Evolutionary conservation across 2,113 vertebrate species (phyloP).

Genomic region (Rhombomys opimus): DNA sequence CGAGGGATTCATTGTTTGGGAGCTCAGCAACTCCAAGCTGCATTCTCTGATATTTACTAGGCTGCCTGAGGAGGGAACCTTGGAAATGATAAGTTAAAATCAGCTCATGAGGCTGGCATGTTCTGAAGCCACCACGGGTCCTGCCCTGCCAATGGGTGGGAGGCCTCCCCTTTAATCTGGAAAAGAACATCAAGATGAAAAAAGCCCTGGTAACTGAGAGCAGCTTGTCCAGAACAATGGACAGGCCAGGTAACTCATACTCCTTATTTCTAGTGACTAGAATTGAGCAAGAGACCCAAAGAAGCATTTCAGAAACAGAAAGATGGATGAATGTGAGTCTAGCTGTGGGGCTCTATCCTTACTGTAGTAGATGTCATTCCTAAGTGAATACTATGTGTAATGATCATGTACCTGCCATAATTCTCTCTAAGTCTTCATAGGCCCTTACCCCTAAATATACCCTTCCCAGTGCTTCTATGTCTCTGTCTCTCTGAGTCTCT

Average conservation of each 20-base stretch:
- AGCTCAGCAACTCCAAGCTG: not conserved
- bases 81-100: not conserved
- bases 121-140: no score
- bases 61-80: not conserved
- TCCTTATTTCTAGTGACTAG: not conserved
- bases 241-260: not conserved
- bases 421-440: not conserved
- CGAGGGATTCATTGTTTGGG: not conserved
- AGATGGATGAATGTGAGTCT: not conserved
- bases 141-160: not conserved
- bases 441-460: not conserved
- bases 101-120: not conserved
- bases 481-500: not conserved
- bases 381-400: not conserved
- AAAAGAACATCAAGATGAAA: not conserved
- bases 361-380: not conserved
- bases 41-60: not conserved
- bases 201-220: not conserved
- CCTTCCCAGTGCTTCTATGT: not conserved
- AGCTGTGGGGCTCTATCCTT: not conserved
- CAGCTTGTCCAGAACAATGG: not conserved
- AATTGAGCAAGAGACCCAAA: not conserved
- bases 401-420: not conserved
- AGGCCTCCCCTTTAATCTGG: not conserved
- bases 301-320: not conserved